Evolutionary conservation across 2,113 vertebrate species (phyloP).

Genomic region (Brachirus orientalis): DNA sequence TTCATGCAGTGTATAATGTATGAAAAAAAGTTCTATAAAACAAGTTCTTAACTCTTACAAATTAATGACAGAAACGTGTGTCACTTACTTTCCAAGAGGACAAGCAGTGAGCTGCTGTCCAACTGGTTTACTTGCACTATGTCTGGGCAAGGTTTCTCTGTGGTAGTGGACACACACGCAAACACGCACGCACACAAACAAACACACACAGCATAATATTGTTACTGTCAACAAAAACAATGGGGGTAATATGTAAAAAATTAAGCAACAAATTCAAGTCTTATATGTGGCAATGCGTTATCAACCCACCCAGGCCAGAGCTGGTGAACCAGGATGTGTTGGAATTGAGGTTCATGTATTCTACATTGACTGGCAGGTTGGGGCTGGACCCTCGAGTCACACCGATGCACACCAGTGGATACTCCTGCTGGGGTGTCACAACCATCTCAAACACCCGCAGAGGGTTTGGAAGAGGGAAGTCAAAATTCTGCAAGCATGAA

Average conservation of each 20-base stretch:
- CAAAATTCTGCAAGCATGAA: slow-evolving; percentile 81
- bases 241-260: background rate
- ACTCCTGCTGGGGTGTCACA: slow-evolving; percentile 83
- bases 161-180: slow-evolving; percentile 39
- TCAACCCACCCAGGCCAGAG: slow-evolving; percentile 74
- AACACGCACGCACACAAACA: slow-evolving; percentile 43
- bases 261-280: no score
- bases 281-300: no score
- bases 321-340: slow-evolving; percentile 90
- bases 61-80: no score
- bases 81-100: slow-evolving; percentile 87
- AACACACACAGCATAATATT: slow-evolving; percentile 28
- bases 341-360: slow-evolving; percentile 90
- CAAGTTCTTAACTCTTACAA: no score
- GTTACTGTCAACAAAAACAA: background rate
- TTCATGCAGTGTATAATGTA: no score
- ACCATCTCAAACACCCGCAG: slow-evolving; percentile 88
- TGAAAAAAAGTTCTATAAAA: no score
- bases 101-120: slow-evolving; percentile 82
- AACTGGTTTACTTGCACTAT: slow-evolving; percentile 86
- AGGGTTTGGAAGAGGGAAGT: slow-evolving; percentile 87
- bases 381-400: slow-evolving; percentile 69
- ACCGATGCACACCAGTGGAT: slow-evolving; percentile 88
- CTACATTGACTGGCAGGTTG: slow-evolving; percentile 75
- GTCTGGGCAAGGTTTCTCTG: slow-evolving; percentile 80